These are phyloP conservation scores for Heterodera filipjevi DNA, from an alignment of 2,888 invertebrate species.

Conservation along the genomic window DNA sequence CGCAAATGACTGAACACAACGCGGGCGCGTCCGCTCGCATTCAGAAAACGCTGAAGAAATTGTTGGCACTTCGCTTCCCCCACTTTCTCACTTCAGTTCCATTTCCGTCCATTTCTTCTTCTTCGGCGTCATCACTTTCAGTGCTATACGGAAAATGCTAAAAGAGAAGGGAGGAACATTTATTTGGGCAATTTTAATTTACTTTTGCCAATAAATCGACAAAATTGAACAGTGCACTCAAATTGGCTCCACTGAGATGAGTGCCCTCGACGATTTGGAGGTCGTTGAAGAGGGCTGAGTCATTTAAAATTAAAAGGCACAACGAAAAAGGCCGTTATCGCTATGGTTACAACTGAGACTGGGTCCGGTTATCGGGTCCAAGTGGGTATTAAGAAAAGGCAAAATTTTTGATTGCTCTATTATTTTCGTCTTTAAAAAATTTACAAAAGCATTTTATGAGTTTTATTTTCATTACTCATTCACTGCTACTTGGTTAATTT, in stretches of 20 bases:
- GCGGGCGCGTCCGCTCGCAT: constrained; percentile 45
- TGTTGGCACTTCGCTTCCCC: background rate
- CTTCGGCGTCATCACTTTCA: too few species aligned
- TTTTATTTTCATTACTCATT: too few species aligned
- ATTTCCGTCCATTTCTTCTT: background rate
- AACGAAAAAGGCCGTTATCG: too few species aligned
- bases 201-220: constrained; percentile 55
- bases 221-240: constrained; percentile 60
- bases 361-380: too few species aligned
- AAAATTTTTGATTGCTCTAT: too few species aligned
- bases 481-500: too few species aligned
- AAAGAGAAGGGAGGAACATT: constrained; percentile 10
- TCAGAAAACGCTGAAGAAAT: constrained; percentile 33
- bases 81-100: background rate
- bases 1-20: constrained; percentile 50
- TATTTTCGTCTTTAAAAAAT: too few species aligned
- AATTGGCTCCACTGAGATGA: constrained; percentile 53
- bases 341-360: too few species aligned
- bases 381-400: too few species aligned
- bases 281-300: constrained; percentile 49
- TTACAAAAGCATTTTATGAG: too few species aligned
- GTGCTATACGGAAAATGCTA: constrained; percentile 45
- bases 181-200: background rate
- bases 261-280: constrained; percentile 46
- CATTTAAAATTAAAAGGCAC: too few species aligned